A percentile compares a stretch with the other conserved stretches of the same genome.
Conservation (phyloP, 2,888 invertebrate species). For the Sphinx pinastri region DNA sequence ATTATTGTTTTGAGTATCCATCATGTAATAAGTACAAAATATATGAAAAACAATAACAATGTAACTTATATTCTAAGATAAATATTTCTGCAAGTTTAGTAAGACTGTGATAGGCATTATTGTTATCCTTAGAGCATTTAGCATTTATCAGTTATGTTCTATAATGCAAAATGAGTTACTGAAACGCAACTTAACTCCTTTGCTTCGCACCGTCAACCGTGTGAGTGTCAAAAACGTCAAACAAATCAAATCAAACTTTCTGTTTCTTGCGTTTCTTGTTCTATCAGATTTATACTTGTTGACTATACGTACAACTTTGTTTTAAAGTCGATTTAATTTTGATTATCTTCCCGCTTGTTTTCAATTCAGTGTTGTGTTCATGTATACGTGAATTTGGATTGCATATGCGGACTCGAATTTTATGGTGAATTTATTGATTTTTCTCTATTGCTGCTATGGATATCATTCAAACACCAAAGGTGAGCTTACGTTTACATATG, state of each 20-base stretch:
- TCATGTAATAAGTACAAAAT: no score
- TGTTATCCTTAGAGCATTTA: no score
- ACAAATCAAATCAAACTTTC: constrained; percentile 34
- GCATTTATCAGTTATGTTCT: no score
- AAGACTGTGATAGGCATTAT: no score
- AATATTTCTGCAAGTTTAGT: no score
- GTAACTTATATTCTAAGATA: no score
- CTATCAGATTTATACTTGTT: constrained; percentile 26
- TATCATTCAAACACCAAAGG: constrained; percentile 77
- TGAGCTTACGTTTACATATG: constrained; percentile 44
- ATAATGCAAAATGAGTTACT: no score
- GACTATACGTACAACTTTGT: constrained; percentile 12
- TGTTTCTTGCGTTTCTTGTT: constrained; percentile 33
- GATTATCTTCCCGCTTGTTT: not conserved
- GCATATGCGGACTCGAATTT: constrained; percentile 49
- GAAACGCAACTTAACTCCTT: no score
- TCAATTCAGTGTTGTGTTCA: not conserved
- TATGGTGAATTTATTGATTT: constrained; percentile 67
- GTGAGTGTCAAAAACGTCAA: constrained; percentile 32
- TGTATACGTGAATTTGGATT: constrained; percentile 29
- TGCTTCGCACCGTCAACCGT: no score
- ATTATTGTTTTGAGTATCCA: no score
- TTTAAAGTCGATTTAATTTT: not conserved
- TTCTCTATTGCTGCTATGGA: constrained; percentile 62
- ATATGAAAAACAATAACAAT: no score